phyloP scores from a whole-genome alignment of 2,797 vertebrate genomes.

The Sebastes nivosus region DNA sequence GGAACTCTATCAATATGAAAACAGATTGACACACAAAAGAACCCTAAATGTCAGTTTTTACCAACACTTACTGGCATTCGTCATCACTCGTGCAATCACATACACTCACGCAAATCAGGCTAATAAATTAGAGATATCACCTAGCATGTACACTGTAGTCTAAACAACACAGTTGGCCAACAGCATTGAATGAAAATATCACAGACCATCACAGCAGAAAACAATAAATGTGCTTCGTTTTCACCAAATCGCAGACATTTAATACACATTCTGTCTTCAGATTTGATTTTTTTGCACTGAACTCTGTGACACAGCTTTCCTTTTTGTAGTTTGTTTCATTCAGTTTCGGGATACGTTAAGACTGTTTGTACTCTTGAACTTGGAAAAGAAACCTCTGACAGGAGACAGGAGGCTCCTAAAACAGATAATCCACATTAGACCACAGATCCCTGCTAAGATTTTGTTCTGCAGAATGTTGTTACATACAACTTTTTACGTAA shows the following conservation, averaged over 20 bases:
- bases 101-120: constrained; percentile 34
- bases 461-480: neutral
- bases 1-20: constrained; percentile 23
- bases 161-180: constrained; percentile 34
- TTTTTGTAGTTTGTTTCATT: neutral
- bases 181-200: neutral
- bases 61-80: neutral
- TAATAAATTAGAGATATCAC: constrained; percentile 55
- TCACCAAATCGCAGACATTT: neutral
- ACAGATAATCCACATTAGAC: neutral
- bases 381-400: neutral
- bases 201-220: constrained; percentile 1
- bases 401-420: neutral
- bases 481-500: no score
- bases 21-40: constrained; percentile 5
- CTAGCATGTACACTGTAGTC: constrained; percentile 24
- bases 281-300: neutral
- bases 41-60: constrained; percentile 9
- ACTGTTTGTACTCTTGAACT: neutral
- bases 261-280: neutral
- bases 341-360: neutral
- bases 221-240: neutral
- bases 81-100: neutral
- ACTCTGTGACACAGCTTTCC: neutral
- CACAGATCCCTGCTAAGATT: constrained; percentile 6